Percentiles rank a stretch among this genome's conserved stretches.
Conservation (phyloP, 2,888 invertebrate genomes). For the Polyploca ridens region DNA sequence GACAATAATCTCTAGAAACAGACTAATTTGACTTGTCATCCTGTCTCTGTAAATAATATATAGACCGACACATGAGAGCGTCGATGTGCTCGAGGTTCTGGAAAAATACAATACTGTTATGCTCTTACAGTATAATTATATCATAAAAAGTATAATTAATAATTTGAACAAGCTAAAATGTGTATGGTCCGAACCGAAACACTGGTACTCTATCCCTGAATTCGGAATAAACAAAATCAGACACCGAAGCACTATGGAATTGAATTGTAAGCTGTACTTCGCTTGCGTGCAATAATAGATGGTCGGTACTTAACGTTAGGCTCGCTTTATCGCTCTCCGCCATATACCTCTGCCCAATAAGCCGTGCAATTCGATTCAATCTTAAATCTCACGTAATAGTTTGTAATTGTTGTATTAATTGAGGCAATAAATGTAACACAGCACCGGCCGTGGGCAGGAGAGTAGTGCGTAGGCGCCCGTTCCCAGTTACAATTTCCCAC, state of each 20-base stretch:
- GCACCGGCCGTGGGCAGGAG: constrained; percentile 35
- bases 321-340: constrained; percentile 57
- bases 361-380: constrained; percentile 15
- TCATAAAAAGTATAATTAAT: neutral
- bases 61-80: constrained; percentile 38
- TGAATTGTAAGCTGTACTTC: constrained; percentile 72
- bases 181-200: neutral
- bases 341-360: constrained; percentile 36
- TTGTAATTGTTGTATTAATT: neutral
- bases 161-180: constrained; percentile 9
- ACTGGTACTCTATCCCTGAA: neutral
- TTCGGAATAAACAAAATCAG: neutral
- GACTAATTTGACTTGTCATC: constrained; percentile 67
- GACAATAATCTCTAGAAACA: constrained; percentile 82
- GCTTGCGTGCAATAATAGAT: constrained; percentile 67
- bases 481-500: constrained; percentile 66
- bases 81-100: constrained; percentile 31
- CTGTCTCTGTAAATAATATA: constrained; percentile 55
- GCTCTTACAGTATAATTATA: neutral
- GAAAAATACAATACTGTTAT: constrained; percentile 3
- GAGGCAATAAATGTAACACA: constrained; percentile 4
- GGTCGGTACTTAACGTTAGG: constrained; percentile 69
- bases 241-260: constrained; percentile 77
- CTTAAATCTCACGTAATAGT: neutral
- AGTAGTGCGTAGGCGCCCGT: constrained; percentile 62